Evolutionary conservation across 2,888 invertebrate species (phyloP), one percentile per base, ranked within the genome.

Genomic region (Leptinotarsa peninsularis): DNA sequence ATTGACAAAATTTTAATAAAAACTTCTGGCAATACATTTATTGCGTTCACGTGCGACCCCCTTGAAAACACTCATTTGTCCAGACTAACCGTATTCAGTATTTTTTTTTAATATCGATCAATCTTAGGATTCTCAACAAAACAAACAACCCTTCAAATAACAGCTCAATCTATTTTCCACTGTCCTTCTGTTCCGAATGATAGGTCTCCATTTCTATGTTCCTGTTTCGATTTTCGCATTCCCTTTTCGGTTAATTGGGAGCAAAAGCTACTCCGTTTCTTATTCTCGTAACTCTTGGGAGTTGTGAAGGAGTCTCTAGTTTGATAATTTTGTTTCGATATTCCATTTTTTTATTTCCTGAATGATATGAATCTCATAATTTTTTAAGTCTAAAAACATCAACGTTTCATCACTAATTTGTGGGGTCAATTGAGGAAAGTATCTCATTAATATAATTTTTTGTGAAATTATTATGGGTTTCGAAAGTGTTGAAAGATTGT

Each of bases 121-220:
- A 56, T 54, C 52, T 18, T 52, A n/a, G 52, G 23, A 23, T 27
- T 50, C 21, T 33, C 68, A 21, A 54, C 68, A 50, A 68, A 68
- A 68, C 68, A 50, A 68, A 68, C 21, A 21, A 68, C 27, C 52
- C 23, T 52, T 23, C 27, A n/a, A 23, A 21, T 56, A 23, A 68
- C 68, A 52, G 54, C 68, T 17, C 54, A 52, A 68, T 68, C 17
- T 49, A 68, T 52, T 21, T 23, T 23, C 68, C 23, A 1, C 23
- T 27, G 43, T 52, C 68, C 52, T 68, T 43, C 52, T 18, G 3
- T 27, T 18, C 43, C 21, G 68, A 63, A 63, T 67, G 23, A 27
- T n/a, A 13, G 67, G 17, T 23, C 17, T 67, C 67, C 67, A 50
- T 67, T 50, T 52, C 68, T n/a, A n/a, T 14, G 15, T 50, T 49